Conservation (phyloP, 1,140 invertebrate genomes). For the Aplysia californica region DNA sequence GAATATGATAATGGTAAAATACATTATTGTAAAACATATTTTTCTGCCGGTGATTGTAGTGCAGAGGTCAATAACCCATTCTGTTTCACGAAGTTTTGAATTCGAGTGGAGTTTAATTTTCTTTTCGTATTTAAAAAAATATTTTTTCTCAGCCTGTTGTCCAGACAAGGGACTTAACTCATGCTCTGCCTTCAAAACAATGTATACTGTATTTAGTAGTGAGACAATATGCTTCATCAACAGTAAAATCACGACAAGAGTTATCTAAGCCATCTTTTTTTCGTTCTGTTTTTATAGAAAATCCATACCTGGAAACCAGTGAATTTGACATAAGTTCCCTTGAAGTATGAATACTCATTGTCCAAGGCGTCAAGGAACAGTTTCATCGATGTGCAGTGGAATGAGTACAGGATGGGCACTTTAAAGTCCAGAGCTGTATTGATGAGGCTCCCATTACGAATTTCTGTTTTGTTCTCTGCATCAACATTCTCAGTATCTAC, state of each 20-base stretch:
- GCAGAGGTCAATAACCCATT: too few relatives aligned
- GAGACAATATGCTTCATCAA: neutral
- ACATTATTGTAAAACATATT: too few relatives aligned
- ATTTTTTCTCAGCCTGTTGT: too few relatives aligned
- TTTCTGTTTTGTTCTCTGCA: neutral
- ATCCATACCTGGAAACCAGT: conserved; percentile 29
- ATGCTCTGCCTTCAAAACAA: neutral
- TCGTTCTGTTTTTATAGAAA: neutral
- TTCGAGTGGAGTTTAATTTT: too few relatives aligned
- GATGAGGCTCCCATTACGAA: neutral
- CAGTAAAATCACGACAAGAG: neutral
- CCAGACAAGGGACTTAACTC: neutral
- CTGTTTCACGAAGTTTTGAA: too few relatives aligned
- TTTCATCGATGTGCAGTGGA: conserved; percentile 32
- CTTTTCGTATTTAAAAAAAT: too few relatives aligned
- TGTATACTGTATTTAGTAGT: neutral
- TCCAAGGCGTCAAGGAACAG: conserved; percentile 4
- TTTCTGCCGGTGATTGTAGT: too few relatives aligned
- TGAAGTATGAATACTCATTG: too few relatives aligned
- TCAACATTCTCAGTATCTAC: neutral
- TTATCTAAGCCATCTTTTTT: neutral
- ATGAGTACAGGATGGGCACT: conserved; percentile 31
- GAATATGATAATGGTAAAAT: too few relatives aligned
- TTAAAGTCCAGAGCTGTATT: conserved; percentile 3
- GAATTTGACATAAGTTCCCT: neutral